phyloP scores from a whole-genome alignment of 1,140 invertebrate species.

The Melanaphis sacchari region DNA sequence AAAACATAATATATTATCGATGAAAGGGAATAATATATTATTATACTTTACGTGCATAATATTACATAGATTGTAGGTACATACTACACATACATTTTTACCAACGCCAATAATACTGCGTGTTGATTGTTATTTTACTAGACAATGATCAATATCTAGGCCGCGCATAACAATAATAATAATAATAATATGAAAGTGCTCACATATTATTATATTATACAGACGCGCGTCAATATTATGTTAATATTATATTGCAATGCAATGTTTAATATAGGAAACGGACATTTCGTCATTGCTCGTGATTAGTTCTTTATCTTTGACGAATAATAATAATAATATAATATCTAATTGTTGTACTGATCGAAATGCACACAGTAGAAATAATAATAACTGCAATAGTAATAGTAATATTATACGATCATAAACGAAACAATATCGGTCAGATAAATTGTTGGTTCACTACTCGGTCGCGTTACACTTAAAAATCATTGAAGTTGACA shows the following conservation, averaged over 20 bases:
- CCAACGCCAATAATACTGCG: neutral
- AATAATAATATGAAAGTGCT: constrained; percentile 51
- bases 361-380: neutral
- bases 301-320: constrained; percentile 14
- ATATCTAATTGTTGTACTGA: neutral
- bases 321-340: neutral
- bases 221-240: constrained; percentile 30
- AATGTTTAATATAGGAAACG: constrained; percentile 37
- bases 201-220: constrained; percentile 20
- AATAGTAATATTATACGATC: neutral
- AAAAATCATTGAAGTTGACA: neutral
- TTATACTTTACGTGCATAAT: neutral
- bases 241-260: constrained; percentile 44
- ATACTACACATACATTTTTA: neutral
- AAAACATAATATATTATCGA: neutral
- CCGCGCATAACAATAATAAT: constrained; percentile 43
- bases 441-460: neutral
- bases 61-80: neutral
- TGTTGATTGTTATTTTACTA: constrained; percentile 47
- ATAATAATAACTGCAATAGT: constrained; percentile 26
- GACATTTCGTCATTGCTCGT: constrained; percentile 43
- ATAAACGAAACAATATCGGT: neutral
- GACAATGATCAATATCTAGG: constrained; percentile 39
- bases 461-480: neutral
- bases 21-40: constrained; percentile 11